Base-by-base conservation (phyloP, 2,888 invertebrate genomes). In the Hemicrepidius hirtus region DNA sequence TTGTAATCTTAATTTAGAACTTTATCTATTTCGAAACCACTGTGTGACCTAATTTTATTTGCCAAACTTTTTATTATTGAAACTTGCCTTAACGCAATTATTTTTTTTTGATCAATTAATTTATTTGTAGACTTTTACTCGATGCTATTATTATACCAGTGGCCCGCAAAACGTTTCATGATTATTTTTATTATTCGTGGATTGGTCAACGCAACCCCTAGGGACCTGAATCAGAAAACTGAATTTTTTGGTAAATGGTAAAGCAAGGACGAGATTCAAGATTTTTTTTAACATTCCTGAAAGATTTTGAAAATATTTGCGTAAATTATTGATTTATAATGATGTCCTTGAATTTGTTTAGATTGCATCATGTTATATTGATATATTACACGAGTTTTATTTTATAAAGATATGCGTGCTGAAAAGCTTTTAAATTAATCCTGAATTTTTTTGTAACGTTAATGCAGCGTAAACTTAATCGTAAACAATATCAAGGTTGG, bases 401-500 rank as follows among this genome's bases (percentile, higher is more conserved):
- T n/a, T n/a, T n/a, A n/a, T 28, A 28, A 6, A 32, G 32, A 32
- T 32, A 32, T 32, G 9, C 32, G 32, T 32, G 32, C 9, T 32
- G 9, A 5, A 9, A 1, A 32, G 32, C 32, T 32, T 32, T 32
- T 32, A 32, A 9, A 5, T 32, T 32, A 32, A 32, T 9, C 1
- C 7, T 1, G 28, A 57, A 12, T 13, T 20, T n/a, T 55, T 13
- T 32, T 55, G 32, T 28, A 55, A 32, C n/a, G 57, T 20, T 37
- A 57, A 37, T 57, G 37, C 62, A 12, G 44, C 46, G 13, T 16
- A 28, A 60, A 44, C 13, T 40, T 13, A 37, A 16, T 21, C 40
- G 60, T 63, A 63, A 63, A 63, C 41, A 63, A 32, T 46, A 63
- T 46, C 46, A 63, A 63, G 62, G 62, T 20, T 63, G 40, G 20